Evolutionary conservation across 1,140 invertebrate genomes (phyloP), one percentile per base, ranked within the genome.

Genomic region (Agraylea sexmaculata): DNA sequence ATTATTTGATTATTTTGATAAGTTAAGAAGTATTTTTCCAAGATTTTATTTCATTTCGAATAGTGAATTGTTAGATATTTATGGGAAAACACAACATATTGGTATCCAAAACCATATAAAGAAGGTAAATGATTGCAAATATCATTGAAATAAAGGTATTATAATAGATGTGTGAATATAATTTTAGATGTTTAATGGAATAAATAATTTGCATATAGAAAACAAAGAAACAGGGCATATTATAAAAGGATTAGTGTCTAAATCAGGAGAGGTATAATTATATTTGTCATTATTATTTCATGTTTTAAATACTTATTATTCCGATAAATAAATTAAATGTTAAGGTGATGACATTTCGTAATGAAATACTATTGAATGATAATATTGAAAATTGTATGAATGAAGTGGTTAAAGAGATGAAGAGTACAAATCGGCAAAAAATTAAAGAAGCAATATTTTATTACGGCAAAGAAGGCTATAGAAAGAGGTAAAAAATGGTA

Each of bases 21-120:
- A 77, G 1, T 93, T 92, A 62, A 66, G 88, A 44, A 75, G 81
- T 43, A 71, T 85, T 36, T 93, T 92, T 56, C 85, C 88, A 20
- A 60, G 90, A 50, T 93, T 94, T 62, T 91, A 83, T 64, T 93
- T 94, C 57, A 83, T 94, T 47, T 91, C 88, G 5, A 89, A 91
- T 43, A 87, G 92, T 55, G 90, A 94, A 61, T 57, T 94, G 37
- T 68, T 94, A 8, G 83, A 80, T 21, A 87, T 93, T 50, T 68
- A 93, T n/a, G 87, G 88, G 18, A 88, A 78, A 52, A 84, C 76
- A 50, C 76, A 86, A 42, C 75, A 79, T 13, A 66, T 66, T 34
- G 80, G 77, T 54, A 83, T 92, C 11, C 87, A 93, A 62, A 83
- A 89, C 53, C 84, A 93, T 53, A 86, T 92, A 70, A 85, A 89